Evolutionary conservation across 2,797 vertebrate genomes (phyloP), one percentile per base, ranked within the genome.

Genomic region (Poecilia velifera): DNA sequence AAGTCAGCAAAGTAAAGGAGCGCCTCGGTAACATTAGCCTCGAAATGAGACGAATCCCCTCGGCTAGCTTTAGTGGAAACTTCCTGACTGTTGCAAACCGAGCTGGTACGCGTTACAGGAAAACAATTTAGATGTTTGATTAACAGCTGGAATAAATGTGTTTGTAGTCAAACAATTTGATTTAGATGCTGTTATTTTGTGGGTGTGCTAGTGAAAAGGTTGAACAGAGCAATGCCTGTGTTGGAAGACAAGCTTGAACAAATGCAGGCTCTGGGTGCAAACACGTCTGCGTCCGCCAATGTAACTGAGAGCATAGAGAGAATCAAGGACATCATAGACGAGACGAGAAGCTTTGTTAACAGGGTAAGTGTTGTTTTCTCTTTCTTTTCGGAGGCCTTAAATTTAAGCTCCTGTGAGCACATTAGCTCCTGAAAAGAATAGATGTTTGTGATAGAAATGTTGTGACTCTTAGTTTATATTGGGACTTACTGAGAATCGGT

Each of bases 241-340:
- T 80, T 98, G 89, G 95, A 90, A 79, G 92, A 90, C 71, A 96
- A 94, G 49, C 92, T 98, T 39, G 94, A 92, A 12, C 12, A 71
- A 28, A 84, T 92, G 39, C 76, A 92, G 74, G 94, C 93, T 85
- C 95, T 96, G 86, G 95, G 95, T 73, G 82, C 87, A 73, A 93
- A 91, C 79, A 62, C 90, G 41, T 83, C 94, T 82, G 92, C 94
- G 13, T 77, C 92, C 86, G 93, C 80, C 80, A 97, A 97, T 83
- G 94, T 97, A 81, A 96, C 96, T 16, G 96, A 96, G 84, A 97
- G 95, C 0, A 91, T 98, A 84, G 88, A 92, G 79, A 96, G 94
- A 76, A 96, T 98, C 75, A 95, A 96, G 89, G 97, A 97, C n/a
- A 83, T 98, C 20, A 98, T 98, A 79, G 93, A 96, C 80, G 96